Conservation (phyloP, 1,140 invertebrate species). For the Asbolus verrucosus region DNA sequence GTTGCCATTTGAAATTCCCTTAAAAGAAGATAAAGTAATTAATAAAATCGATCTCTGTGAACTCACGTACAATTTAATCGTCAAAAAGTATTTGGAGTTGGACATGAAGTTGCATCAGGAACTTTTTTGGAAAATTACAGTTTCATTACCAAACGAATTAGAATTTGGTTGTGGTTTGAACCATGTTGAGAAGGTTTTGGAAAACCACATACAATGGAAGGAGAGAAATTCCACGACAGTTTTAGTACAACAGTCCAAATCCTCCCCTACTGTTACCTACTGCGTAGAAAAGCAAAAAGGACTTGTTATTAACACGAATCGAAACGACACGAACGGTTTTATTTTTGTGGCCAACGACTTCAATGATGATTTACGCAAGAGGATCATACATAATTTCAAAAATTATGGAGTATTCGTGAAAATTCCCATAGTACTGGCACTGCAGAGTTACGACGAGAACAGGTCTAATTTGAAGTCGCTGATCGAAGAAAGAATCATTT, state of each 20-base stretch:
- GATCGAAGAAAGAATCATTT: constrained; percentile 49
- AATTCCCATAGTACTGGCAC: constrained; percentile 56
- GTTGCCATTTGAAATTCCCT: constrained; percentile 64
- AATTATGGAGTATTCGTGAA: constrained; percentile 54
- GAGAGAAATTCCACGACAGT: constrained; percentile 44
- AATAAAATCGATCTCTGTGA: constrained; percentile 66
- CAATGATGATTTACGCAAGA: constrained; percentile 47
- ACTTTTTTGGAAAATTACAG: constrained; percentile 77
- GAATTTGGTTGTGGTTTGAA: constrained; percentile 60
- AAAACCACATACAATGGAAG: constrained; percentile 60
- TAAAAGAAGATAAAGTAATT: constrained; percentile 62
- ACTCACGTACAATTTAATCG: constrained; percentile 66
- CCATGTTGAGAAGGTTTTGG: constrained; percentile 62
- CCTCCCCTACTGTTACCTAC: constrained; percentile 51
- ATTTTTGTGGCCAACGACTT: constrained; percentile 58
- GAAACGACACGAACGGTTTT: constrained; percentile 56
- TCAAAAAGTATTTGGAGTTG: constrained; percentile 66
- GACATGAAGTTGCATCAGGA: constrained; percentile 67
- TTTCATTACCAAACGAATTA: constrained; percentile 69
- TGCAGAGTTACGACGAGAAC: constrained; percentile 52
- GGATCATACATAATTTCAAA: constrained; percentile 56
- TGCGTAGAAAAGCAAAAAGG: constrained; percentile 56
- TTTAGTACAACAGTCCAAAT: constrained; percentile 52
- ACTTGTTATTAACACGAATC: constrained; percentile 31
- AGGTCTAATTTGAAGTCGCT: constrained; percentile 47